phyloP scores from a whole-genome alignment of 2,113 vertebrate genomes.

The Odontophorus gujanensis region DNA sequence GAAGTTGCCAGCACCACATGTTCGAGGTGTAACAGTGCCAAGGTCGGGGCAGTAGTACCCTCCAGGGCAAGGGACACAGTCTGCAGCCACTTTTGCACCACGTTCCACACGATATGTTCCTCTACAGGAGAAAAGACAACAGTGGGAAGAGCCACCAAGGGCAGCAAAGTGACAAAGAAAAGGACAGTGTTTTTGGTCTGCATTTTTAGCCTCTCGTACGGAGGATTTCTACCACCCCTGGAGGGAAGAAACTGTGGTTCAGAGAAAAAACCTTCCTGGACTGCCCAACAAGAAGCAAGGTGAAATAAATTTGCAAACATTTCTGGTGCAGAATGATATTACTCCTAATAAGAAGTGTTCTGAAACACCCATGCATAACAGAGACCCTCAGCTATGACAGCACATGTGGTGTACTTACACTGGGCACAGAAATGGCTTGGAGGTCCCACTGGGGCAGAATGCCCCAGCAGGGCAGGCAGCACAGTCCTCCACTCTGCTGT shows the following conservation, averaged over 20 bases:
- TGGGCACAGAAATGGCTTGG: conserved; percentile 86
- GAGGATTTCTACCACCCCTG: background rate
- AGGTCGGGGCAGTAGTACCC: conserved; percentile 86
- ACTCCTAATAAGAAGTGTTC: background rate
- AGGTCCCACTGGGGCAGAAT: conserved; percentile 84
- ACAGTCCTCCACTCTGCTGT: conserved; percentile 77
- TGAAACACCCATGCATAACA: accelerated
- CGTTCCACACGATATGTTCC: conserved; percentile 79
- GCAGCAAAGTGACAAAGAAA: background rate
- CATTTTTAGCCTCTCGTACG: accelerated
- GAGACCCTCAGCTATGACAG: background rate
- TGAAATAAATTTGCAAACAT: background rate
- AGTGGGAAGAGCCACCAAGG: background rate
- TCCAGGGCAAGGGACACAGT: conserved; percentile 84
- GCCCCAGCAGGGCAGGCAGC: conserved; percentile 83
- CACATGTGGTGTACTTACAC: conserved; percentile 67
- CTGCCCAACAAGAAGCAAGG: accelerated
- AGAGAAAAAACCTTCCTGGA: background rate
- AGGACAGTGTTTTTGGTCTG: background rate
- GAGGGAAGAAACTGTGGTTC: background rate
- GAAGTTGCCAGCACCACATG: conserved; percentile 86
- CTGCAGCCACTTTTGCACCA: conserved; percentile 74
- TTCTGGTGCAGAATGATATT: background rate
- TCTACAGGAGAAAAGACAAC: conserved; percentile 62
- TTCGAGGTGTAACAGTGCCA: conserved; percentile 80